Base-by-base conservation (phyloP, 2,888 invertebrate genomes). In the Melinaea menophilus region DNA sequence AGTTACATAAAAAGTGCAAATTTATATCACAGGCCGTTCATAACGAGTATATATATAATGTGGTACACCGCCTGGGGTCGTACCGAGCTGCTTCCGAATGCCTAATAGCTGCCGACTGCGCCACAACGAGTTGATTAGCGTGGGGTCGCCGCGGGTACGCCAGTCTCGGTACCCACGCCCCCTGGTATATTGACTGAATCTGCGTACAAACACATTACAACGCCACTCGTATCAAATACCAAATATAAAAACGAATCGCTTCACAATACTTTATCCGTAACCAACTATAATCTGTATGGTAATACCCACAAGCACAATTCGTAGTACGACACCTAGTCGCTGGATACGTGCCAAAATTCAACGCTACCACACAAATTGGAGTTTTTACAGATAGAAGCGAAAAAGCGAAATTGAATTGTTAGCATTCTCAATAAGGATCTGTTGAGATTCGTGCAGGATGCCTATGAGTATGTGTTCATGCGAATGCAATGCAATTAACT, bases 61-160 rank as follows among this genome's bases (percentile, higher is more conserved):
- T 51, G 51, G 51, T 31, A 51, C 5, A 31, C 31, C 7, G 55
- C 51, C 41, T 41, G 5, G 56, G 51, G 51, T 55, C 60, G 88
- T 81, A 93, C 93, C 93, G 73, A 93, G 87, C 82, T 93, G 93
- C 76, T 93, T 93, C 71, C 93, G 87, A 75, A 93, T 93, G 77
- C 94, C 94, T 74, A 94, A 92, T 55, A 94, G 94, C 85, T 94
- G 94, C 81, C 94, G 93, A 84, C 94, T 94, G 81, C 94, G 92
- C 94, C 94, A 94, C 73, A 94, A 91, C 71, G 93, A 94, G 86
- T 94, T 94, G 87, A 94, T 93, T 70, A 94, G 92, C 66, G 93
- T 94, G 65, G 94, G 94, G 84, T 94, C 94, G 59, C 94, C 94
- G 66, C 94, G 91, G 63, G 91, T 91, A 71, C 94, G 89, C 94